Percentiles rank a stretch among this genome's conserved stretches.
These are phyloP conservation scores for Onychostruthus taczanowskii DNA, from an alignment of 2,113 vertebrate genomes.

Conservation along the genomic window DNA sequence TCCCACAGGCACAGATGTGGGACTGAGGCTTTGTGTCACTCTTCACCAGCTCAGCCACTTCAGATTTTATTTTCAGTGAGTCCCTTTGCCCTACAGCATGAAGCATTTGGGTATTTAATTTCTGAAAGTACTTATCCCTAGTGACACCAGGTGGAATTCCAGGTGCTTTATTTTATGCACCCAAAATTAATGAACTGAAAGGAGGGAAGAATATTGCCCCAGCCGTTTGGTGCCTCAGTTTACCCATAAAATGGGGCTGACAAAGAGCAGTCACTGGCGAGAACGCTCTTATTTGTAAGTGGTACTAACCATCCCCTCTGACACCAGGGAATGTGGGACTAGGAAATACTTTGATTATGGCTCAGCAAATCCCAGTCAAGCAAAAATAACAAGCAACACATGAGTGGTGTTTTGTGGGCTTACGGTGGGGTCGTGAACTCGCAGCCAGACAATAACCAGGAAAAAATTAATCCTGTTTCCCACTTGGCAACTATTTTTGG, in stretches of 20 bases:
- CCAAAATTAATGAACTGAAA: background rate
- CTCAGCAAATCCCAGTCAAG: conserved; percentile 43
- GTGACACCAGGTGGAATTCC: background rate
- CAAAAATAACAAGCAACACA: conserved; percentile 58
- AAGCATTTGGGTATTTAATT: background rate
- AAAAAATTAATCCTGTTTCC: conserved; percentile 36
- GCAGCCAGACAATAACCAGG: conserved; percentile 27
- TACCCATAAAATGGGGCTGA: background rate
- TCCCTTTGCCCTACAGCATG: too few species aligned
- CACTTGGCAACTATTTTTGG: background rate
- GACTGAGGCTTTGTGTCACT: background rate
- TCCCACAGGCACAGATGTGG: background rate
- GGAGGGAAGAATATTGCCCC: background rate
- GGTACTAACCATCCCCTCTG: background rate
- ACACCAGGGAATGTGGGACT: background rate
- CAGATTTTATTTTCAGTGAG: background rate
- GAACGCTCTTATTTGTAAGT: background rate
- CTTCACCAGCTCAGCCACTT: background rate
- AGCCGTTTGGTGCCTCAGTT: background rate
- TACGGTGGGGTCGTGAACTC: background rate
- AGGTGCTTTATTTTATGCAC: background rate
- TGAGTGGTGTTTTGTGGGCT: conserved; percentile 11
- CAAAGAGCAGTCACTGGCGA: background rate
- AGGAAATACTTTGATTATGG: conserved; percentile 46
- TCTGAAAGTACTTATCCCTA: background rate